Conservation (phyloP, 2,888 invertebrate species). For the Xanthorhoe spadicearia region DNA sequence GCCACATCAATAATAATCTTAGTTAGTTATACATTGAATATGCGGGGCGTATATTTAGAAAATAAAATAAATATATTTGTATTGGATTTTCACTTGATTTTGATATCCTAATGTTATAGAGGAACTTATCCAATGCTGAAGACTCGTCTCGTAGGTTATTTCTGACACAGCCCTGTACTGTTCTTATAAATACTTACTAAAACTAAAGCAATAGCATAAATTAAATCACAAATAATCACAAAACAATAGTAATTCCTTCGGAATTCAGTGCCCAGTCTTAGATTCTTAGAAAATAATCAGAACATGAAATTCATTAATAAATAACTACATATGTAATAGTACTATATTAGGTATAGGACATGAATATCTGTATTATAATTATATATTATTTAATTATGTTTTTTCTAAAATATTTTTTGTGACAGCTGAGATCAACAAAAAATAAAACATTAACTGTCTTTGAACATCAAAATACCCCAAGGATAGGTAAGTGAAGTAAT, state of each 20-base stretch:
- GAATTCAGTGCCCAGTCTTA: slow-evolving; percentile 9
- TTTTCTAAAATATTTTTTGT: background rate
- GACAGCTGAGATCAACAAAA: background rate
- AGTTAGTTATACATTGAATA: background rate
- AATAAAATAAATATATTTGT: too few species aligned
- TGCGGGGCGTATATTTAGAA: background rate
- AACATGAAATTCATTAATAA: background rate
- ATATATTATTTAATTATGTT: too few species aligned
- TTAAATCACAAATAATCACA: slow-evolving; percentile 22
- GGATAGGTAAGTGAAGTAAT: background rate
- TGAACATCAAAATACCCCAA: too few species aligned
- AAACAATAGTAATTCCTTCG: slow-evolving; percentile 24
- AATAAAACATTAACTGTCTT: background rate
- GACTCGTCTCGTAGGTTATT: background rate
- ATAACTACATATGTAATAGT: background rate
- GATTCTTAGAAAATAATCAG: slow-evolving; percentile 2
- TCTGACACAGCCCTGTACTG: slow-evolving; percentile 11
- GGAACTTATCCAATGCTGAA: too few species aligned
- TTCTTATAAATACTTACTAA: slow-evolving; percentile 7
- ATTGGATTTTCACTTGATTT: too few species aligned
- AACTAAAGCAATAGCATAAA: slow-evolving; percentile 14
- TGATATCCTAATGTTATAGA: too few species aligned
- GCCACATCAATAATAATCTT: background rate
- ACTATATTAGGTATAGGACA: too few species aligned
- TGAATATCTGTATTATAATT: too few species aligned